Evolutionary conservation across 2,888 invertebrate species (phyloP).

Genomic region (Nymphalis urticae): DNA sequence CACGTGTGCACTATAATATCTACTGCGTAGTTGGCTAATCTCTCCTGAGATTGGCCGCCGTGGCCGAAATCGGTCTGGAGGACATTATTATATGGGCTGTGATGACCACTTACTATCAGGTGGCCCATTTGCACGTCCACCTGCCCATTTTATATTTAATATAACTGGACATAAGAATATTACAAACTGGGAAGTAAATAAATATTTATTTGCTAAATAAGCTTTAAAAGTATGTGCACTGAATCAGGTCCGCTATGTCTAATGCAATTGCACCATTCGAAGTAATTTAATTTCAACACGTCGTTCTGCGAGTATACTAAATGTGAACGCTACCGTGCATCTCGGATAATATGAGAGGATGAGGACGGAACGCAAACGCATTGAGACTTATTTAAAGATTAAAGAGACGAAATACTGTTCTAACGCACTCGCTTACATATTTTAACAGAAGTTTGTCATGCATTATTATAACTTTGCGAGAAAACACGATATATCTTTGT

Average conservation of each 20-base stretch:
- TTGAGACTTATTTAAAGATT: conserved; percentile 25
- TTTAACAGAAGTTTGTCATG: background rate
- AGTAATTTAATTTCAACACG: conserved; percentile 24
- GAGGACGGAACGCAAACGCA: conserved; percentile 10
- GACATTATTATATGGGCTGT: no score
- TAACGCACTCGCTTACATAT: conserved; percentile 1
- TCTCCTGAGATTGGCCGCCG: no score
- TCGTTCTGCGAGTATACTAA: conserved; percentile 26
- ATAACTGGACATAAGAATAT: no score
- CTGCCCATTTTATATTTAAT: no score
- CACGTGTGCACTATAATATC: no score
- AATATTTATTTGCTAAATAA: no score
- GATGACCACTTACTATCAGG: no score
- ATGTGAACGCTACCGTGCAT: conserved; percentile 23
- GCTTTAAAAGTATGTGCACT: background rate
- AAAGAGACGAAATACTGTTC: conserved; percentile 12
- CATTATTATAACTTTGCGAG: background rate
- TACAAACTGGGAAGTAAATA: no score
- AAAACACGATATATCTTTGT: background rate
- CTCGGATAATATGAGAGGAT: conserved; percentile 17
- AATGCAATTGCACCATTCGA: conserved; percentile 14
- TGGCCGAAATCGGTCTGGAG: no score
- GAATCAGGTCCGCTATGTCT: background rate
- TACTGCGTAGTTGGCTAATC: no score
- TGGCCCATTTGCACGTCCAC: no score